Conservation (phyloP, 2,113 vertebrate species). For the Rhabdornis inornatus region DNA sequence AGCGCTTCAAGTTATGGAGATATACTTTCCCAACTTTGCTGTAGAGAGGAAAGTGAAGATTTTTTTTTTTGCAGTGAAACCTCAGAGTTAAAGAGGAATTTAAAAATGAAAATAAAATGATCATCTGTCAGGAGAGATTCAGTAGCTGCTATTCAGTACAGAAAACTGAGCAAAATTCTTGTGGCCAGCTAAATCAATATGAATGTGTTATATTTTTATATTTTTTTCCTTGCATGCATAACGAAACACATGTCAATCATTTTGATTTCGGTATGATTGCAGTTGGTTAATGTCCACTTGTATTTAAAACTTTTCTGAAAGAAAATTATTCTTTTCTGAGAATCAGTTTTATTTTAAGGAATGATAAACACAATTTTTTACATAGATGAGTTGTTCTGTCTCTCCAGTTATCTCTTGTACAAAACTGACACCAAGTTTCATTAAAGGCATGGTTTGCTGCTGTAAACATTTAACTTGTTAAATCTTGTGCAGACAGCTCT, state of each 20-base stretch:
- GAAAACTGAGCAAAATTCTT: neutral
- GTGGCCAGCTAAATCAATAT: neutral
- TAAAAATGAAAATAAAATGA: neutral
- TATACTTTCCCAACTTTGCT: neutral
- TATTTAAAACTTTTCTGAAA: neutral
- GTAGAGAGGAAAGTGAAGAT: neutral
- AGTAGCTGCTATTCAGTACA: neutral
- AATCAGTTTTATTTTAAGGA: neutral
- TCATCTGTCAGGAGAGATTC: neutral
- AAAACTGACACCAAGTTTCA: neutral
- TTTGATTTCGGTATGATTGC: neutral
- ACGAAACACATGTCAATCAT: rapidly evolving
- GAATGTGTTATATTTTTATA: neutral
- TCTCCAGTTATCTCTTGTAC: neutral
- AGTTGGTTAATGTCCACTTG: neutral
- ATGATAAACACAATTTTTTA: neutral
- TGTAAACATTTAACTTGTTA: neutral
- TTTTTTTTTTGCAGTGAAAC: neutral
- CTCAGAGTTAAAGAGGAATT: neutral
- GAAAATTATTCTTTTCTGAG: neutral
- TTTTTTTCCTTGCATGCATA: neutral
- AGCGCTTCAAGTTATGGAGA: neutral
- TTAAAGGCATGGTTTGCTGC: neutral
- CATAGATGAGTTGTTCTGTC: neutral
- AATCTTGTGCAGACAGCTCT: neutral